These are phyloP conservation scores for Mesopsocus fuscifrons DNA, from an alignment of 2,888 invertebrate genomes.

Conservation along the genomic window DNA sequence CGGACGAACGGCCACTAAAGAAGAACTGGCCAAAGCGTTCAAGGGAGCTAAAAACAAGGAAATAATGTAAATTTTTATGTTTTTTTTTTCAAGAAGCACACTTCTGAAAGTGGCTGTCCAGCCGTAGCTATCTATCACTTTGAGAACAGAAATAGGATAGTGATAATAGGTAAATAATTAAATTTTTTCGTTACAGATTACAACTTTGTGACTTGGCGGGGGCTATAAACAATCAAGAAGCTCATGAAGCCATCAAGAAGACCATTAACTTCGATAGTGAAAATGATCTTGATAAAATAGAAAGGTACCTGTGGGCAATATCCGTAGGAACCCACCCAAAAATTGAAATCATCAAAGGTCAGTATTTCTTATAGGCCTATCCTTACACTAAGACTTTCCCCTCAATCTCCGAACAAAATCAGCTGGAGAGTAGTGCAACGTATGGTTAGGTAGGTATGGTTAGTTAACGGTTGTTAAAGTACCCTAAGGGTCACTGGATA, in stretches of 20 bases:
- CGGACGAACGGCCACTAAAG: constrained; percentile 35
- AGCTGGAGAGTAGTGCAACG: too few relatives aligned
- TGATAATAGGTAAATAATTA: constrained; percentile 3
- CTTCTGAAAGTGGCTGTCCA: too few relatives aligned
- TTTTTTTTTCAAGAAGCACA: too few relatives aligned
- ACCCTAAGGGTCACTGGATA: too few relatives aligned
- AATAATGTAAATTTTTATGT: constrained; percentile 27
- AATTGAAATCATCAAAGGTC: constrained; percentile 28
- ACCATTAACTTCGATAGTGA: constrained; percentile 36
- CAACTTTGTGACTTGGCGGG: constrained; percentile 52
- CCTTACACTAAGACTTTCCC: too few relatives aligned
- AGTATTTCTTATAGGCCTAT: too few relatives aligned
- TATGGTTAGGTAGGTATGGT: too few relatives aligned
- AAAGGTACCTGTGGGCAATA: constrained; percentile 54
- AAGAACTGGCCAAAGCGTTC: constrained; percentile 37
- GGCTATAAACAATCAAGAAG: constrained; percentile 43
- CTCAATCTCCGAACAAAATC: too few relatives aligned
- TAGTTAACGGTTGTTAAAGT: too few relatives aligned
- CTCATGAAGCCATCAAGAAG: constrained; percentile 48
- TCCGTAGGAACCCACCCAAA: constrained; percentile 47
- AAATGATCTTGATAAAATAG: constrained; percentile 34
- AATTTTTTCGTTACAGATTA: constrained; percentile 23
- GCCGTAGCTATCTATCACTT: too few relatives aligned
- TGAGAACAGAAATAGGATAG: too few relatives aligned
- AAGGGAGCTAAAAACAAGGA: constrained; percentile 35